Conservation (phyloP, 2,888 invertebrate genomes). For the Pristionchus exspectatus region DNA sequence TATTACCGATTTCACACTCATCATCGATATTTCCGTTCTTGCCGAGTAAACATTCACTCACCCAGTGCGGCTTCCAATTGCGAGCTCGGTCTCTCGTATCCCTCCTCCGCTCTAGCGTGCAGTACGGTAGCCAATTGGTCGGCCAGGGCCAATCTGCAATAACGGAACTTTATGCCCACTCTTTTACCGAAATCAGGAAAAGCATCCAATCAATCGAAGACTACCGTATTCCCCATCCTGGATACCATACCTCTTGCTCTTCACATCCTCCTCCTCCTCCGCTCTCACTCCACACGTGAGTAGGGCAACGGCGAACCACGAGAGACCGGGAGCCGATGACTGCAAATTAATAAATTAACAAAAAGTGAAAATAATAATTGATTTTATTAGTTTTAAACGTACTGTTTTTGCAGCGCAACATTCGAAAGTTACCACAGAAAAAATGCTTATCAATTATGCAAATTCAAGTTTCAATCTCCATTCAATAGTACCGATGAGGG, state of each 20-base stretch:
- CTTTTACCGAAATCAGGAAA: too few species aligned
- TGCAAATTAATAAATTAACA: background rate
- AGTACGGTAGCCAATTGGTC: background rate
- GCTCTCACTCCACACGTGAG: background rate
- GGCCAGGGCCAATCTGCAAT: background rate
- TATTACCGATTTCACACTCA: background rate
- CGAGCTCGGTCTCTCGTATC: constrained; percentile 50
- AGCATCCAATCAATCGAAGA: background rate
- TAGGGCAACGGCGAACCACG: constrained; percentile 9
- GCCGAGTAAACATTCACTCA: too few species aligned
- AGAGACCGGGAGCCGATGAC: constrained; percentile 12
- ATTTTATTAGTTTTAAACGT: too few species aligned
- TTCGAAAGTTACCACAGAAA: too few species aligned
- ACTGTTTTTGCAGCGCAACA: too few species aligned
- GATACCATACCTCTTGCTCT: constrained; percentile 36
- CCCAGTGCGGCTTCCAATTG: constrained; percentile 29
- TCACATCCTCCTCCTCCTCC: constrained; percentile 5
- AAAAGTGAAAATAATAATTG: too few species aligned
- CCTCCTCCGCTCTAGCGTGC: constrained; percentile 1
- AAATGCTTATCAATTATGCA: too few species aligned
- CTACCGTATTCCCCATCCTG: background rate
- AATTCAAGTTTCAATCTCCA: too few species aligned
- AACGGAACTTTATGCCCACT: too few species aligned
- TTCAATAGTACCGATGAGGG: too few species aligned
- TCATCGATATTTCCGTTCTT: background rate